Evolutionary conservation across 2,888 invertebrate genomes (phyloP), one percentile per base, ranked within the genome.

Genomic region (Drosophila cognata): DNA sequence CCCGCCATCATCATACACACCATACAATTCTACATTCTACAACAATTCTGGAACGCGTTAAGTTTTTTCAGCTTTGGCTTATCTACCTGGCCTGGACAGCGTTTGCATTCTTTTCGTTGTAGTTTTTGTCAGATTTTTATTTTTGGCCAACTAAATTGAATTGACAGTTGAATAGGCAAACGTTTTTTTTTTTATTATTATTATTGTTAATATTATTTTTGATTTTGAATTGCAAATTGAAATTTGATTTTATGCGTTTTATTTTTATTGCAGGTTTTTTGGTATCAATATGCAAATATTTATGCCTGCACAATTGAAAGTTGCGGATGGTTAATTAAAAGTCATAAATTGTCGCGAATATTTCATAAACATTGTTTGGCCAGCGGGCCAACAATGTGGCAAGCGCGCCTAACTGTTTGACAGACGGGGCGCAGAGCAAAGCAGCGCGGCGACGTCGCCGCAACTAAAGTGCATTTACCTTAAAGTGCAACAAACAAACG

Each of bases 381-480:
- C 25, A 36, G 31, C 21, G 25, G 25, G 31, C 59, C 41, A 46
- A 16, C 52, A 36, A 41, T 50, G 60, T 57, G 48, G 55, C 66
- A 64, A 65, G 60, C 48, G 60, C 43, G 60, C 53, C 64, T 33
- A 76, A 79, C 70, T 71, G 59, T 71, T 81, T 69, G 66, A 68
- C 48, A 61, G 70, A 61, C 64, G 50, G n/a, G 5, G 25, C 46
- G 68, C 68, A 36, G 28, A 18, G 55, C 0, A 28, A 28, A 7
- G n/a, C 31, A n/a, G 11, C 5, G 69, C 66, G 35, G 67, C 51
- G 56, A 46, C 50, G 63, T 52, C 57, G 65, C 36, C 51, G 74
- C 53, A 35, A 53, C 63, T 53, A 82, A 79, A 91, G 89, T 89
- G 90, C 91, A 91, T 91, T 89, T 90, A 91, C 90, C 91, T 90